These are phyloP conservation scores for Genyomyrus donnyi DNA, from an alignment of 2,113 vertebrate species.

Conservation along the genomic window DNA sequence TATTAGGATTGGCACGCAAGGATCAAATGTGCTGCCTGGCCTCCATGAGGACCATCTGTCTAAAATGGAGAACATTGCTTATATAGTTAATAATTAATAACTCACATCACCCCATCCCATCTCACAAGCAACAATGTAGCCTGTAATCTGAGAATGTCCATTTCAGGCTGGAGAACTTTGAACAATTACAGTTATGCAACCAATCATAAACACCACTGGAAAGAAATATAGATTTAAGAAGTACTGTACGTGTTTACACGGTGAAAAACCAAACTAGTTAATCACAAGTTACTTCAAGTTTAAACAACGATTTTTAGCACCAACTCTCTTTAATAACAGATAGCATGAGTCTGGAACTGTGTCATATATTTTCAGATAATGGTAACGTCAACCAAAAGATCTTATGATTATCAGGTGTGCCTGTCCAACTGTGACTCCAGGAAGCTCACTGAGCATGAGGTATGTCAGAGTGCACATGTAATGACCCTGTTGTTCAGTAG, in stretches of 20 bases:
- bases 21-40: background rate
- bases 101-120: background rate
- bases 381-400: background rate
- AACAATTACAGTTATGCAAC: background rate
- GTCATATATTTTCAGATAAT: background rate
- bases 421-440: slow-evolving; percentile 65
- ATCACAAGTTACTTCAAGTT: background rate
- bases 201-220: background rate
- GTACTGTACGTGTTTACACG: background rate
- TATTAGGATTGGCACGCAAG: background rate
- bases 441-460: slow-evolving; percentile 38
- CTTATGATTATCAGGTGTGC: slow-evolving; percentile 40
- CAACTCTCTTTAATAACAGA: background rate
- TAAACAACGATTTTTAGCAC: background rate
- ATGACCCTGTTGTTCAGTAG: slow-evolving; percentile 61
- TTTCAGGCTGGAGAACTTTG: background rate
- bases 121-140: background rate
- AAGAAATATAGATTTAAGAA: background rate
- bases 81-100: background rate
- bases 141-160: background rate
- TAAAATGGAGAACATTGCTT: background rate
- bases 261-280: background rate
- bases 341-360: background rate
- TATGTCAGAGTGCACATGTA: slow-evolving; percentile 48
- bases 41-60: background rate